Evolutionary conservation across 2,888 invertebrate genomes (phyloP).

Genomic region (Andrena flavipes): DNA sequence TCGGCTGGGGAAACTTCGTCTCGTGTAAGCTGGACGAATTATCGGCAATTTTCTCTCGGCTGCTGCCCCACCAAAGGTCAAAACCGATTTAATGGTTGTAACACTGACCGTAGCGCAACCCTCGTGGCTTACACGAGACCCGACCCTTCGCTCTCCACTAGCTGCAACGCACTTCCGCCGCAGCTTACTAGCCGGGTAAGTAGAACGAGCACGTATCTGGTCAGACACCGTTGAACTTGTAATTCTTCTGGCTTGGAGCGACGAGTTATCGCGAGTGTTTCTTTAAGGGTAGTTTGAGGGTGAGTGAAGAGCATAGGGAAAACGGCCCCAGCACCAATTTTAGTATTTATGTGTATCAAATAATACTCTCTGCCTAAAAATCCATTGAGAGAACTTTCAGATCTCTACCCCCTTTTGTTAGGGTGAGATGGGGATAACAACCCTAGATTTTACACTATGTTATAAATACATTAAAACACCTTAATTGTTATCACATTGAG

Average conservation of each 20-base stretch:
- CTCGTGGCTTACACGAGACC: constrained; percentile 34
- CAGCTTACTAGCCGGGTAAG: constrained; percentile 2
- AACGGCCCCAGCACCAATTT: too few species aligned
- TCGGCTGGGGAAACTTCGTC: constrained; percentile 36
- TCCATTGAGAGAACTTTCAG: too few species aligned
- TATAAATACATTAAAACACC: too few species aligned
- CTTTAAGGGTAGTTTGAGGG: background rate
- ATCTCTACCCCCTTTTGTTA: too few species aligned
- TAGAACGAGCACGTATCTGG: constrained; percentile 24
- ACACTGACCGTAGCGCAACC: constrained; percentile 54
- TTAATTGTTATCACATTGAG: too few species aligned
- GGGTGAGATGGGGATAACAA: too few species aligned
- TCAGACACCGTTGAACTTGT: constrained; percentile 2
- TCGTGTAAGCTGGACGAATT: constrained; percentile 53
- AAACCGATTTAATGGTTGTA: constrained; percentile 57
- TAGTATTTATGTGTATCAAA: too few species aligned
- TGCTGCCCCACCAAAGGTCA: constrained; percentile 12
- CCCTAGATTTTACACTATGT: too few species aligned
- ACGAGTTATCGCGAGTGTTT: background rate
- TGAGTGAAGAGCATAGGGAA: too few species aligned
- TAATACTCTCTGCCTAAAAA: too few species aligned
- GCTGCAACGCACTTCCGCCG: constrained; percentile 12
- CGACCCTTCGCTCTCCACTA: constrained; percentile 5
- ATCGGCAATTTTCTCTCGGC: constrained; percentile 57
- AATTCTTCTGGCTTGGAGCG: background rate